Evolutionary conservation across 2,888 invertebrate genomes (phyloP).

Genomic region (Meliscaeva auricollis): DNA sequence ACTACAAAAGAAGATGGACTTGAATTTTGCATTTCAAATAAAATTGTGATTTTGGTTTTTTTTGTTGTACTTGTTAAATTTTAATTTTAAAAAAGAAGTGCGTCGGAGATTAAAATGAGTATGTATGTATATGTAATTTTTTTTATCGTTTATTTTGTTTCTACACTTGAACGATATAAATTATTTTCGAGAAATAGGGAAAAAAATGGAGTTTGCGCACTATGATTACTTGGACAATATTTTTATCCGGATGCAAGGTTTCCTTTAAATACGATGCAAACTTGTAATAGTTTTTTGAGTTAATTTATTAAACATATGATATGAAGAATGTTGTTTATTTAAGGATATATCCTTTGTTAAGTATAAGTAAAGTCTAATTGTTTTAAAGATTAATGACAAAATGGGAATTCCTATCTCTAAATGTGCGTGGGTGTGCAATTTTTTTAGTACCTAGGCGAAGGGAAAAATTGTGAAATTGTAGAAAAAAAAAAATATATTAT

Average conservation of each 20-base stretch:
- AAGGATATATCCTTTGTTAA: too few species aligned
- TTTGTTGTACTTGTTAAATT: slow-evolving; percentile 3
- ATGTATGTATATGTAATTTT: slow-evolving; percentile 23
- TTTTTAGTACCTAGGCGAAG: background rate
- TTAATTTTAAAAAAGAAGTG: slow-evolving; percentile 39
- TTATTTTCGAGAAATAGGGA: slow-evolving; percentile 23
- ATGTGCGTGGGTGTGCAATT: slow-evolving; percentile 3
- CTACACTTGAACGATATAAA: slow-evolving; percentile 15
- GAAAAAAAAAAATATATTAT: slow-evolving; percentile 1
- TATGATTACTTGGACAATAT: slow-evolving; percentile 56
- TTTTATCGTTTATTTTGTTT: slow-evolving; percentile 14
- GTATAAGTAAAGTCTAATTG: too few species aligned
- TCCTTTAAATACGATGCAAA: background rate
- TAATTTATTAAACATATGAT: background rate
- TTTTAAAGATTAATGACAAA: background rate
- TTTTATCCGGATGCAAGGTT: slow-evolving; percentile 58
- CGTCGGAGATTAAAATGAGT: slow-evolving; percentile 36
- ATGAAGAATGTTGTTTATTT: background rate
- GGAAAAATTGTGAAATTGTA: slow-evolving; percentile 15
- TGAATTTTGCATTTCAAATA: slow-evolving; percentile 18
- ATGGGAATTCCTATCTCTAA: background rate
- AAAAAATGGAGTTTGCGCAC: slow-evolving; percentile 60
- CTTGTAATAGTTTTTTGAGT: background rate
- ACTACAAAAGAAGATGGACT: slow-evolving; percentile 20
- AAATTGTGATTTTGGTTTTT: slow-evolving; percentile 33